phyloP scores from a whole-genome alignment of 2,888 invertebrate genomes.

The Muschampia plurimacula region DNA sequence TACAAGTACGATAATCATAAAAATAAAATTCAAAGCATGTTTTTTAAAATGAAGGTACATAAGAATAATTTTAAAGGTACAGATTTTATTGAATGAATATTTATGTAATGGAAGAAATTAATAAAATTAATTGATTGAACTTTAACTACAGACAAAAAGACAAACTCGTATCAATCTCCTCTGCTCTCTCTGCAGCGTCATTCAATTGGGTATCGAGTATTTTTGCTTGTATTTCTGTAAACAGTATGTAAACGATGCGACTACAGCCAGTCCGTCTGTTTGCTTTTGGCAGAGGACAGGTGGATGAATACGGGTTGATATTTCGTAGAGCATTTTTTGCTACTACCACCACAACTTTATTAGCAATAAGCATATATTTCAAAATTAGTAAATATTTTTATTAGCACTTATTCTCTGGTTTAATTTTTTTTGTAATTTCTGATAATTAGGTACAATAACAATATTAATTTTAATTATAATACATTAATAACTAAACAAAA shows the following conservation, averaged over 20 bases:
- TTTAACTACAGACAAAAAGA: not conserved
- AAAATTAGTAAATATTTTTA: too few relatives aligned
- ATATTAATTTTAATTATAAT: too few relatives aligned
- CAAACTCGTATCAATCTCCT: not conserved
- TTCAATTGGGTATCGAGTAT: constrained; percentile 50
- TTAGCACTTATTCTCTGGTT: too few relatives aligned
- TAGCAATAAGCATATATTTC: too few relatives aligned
- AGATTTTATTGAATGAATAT: too few relatives aligned
- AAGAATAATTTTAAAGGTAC: too few relatives aligned
- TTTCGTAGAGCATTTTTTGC: constrained; percentile 30
- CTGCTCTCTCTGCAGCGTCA: constrained; percentile 25
- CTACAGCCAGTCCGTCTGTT: constrained; percentile 68
- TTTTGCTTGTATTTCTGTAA: constrained; percentile 74
- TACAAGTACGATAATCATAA: too few relatives aligned
- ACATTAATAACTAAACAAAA: too few relatives aligned
- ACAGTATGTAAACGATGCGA: constrained; percentile 79
- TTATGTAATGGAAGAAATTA: not conserved
- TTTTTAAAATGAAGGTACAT: too few relatives aligned
- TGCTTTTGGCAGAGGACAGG: constrained; percentile 62
- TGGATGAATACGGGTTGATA: constrained; percentile 44
- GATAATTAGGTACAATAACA: too few relatives aligned
- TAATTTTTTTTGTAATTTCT: too few relatives aligned
- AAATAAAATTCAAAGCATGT: too few relatives aligned
- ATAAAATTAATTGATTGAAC: not conserved
- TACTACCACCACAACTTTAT: not conserved